Conservation (phyloP, 2,888 invertebrate species). For the Dasysyrphus tricinctus region DNA sequence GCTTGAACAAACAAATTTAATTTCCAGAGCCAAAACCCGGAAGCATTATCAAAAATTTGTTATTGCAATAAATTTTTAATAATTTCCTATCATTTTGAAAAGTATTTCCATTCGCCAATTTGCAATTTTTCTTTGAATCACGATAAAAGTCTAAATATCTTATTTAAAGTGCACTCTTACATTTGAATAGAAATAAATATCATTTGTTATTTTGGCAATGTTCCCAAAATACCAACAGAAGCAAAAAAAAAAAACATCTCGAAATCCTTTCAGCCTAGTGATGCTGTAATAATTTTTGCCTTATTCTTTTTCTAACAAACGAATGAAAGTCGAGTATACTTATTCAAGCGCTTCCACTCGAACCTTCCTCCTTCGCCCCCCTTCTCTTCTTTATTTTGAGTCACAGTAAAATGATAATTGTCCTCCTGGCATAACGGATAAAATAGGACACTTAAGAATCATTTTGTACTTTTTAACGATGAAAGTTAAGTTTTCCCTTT, state of each 20-base stretch:
- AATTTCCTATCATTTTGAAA: constrained; percentile 3
- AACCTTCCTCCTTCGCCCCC: not conserved
- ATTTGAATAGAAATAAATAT: constrained; percentile 38
- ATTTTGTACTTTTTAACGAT: constrained; percentile 73
- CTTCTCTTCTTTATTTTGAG: constrained; percentile 55
- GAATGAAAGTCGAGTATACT: constrained; percentile 45
- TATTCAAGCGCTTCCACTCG: constrained; percentile 45
- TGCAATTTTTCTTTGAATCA: not conserved
- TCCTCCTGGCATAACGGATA: constrained; percentile 66
- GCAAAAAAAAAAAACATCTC: constrained; percentile 20
- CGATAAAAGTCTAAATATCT: not conserved
- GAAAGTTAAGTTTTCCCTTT: constrained; percentile 63
- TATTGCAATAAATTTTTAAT: constrained; percentile 16
- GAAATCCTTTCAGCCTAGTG: constrained; percentile 51
- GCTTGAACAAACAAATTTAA: not conserved
- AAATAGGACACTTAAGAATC: constrained; percentile 68
- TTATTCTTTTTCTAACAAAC: constrained; percentile 40
- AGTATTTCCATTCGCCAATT: not conserved
- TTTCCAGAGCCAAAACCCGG: not conserved
- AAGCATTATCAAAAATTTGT: not conserved
- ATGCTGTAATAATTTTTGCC: constrained; percentile 50
- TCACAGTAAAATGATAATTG: constrained; percentile 71
- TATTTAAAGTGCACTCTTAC: constrained; percentile 4
- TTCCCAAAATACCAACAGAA: constrained; percentile 40
- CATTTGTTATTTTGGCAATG: constrained; percentile 51